Evolutionary conservation across 2,113 vertebrate genomes (phyloP).

Genomic region (Otis tarda): DNA sequence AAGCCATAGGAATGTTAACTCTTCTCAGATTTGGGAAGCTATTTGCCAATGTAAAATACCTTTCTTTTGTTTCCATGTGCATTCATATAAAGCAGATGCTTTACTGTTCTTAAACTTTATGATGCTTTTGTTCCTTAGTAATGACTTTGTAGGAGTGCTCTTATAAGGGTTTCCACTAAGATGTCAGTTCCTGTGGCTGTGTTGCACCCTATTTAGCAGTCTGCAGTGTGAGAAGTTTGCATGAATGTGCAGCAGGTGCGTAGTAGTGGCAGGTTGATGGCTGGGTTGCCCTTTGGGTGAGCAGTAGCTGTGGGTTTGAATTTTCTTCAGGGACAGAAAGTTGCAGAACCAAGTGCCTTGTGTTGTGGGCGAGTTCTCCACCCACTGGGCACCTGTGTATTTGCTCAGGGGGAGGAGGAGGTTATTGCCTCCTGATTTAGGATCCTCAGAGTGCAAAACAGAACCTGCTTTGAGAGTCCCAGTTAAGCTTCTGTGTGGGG

Average conservation of each 20-base stretch:
- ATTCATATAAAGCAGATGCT: neutral
- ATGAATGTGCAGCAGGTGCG: neutral
- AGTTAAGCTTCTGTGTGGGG: neutral
- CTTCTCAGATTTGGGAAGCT: neutral
- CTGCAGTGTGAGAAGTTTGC: neutral
- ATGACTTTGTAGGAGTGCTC: rapidly evolving
- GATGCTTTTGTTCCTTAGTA: neutral
- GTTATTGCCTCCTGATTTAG: neutral
- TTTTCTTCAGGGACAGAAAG: neutral
- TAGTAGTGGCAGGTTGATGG: neutral
- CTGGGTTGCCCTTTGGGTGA: neutral
- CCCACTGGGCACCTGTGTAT: neutral
- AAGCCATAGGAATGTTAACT: neutral
- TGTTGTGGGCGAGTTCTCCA: rapidly evolving
- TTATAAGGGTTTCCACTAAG: neutral
- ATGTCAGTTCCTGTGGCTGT: neutral
- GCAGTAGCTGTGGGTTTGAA: neutral
- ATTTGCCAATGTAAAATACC: neutral
- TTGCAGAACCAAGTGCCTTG: rapidly evolving
- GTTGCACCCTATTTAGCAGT: neutral
- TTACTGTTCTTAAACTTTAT: neutral
- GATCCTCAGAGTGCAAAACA: neutral
- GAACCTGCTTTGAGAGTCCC: neutral
- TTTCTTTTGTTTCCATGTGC: neutral
- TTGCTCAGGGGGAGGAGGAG: neutral